These are phyloP conservation scores for Butorides virescens DNA, from an alignment of 2,113 vertebrate genomes.

Conservation along the genomic window DNA sequence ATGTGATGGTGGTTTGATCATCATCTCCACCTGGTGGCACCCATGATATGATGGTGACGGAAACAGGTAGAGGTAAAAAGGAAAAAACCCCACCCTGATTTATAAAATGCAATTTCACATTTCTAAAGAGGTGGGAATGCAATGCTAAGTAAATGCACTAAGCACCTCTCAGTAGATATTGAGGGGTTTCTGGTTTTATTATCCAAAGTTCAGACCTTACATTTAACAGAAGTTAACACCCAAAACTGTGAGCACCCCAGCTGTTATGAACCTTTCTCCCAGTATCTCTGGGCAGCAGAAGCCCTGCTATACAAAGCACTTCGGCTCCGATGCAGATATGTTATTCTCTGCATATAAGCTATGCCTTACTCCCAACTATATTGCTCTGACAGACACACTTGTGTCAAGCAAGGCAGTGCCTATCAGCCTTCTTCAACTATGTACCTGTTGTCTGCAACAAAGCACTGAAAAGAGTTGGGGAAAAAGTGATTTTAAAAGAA, in stretches of 20 bases:
- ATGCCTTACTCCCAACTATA: background rate
- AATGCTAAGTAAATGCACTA: background rate
- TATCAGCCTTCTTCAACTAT: background rate
- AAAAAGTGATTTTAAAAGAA: background rate
- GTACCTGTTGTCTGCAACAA: background rate
- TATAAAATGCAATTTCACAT: background rate
- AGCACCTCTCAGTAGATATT: background rate
- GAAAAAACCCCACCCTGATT: rapidly evolving
- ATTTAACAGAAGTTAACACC: background rate
- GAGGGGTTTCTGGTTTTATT: background rate
- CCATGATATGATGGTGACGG: background rate
- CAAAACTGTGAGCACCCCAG: background rate
- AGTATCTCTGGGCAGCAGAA: background rate
- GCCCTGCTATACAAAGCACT: background rate
- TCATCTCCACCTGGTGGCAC: background rate
- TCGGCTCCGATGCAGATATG: background rate
- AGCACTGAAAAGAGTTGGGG: background rate
- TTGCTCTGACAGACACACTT: background rate
- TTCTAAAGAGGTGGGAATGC: background rate
- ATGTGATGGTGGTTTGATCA: background rate
- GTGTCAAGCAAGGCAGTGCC: background rate
- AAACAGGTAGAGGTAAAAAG: background rate
- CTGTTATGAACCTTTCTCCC: background rate
- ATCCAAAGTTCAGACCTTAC: background rate
- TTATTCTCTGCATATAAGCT: background rate